These are phyloP conservation scores for Acanthopleura granulata DNA, from an alignment of 2,888 invertebrate species.

Conservation along the genomic window DNA sequence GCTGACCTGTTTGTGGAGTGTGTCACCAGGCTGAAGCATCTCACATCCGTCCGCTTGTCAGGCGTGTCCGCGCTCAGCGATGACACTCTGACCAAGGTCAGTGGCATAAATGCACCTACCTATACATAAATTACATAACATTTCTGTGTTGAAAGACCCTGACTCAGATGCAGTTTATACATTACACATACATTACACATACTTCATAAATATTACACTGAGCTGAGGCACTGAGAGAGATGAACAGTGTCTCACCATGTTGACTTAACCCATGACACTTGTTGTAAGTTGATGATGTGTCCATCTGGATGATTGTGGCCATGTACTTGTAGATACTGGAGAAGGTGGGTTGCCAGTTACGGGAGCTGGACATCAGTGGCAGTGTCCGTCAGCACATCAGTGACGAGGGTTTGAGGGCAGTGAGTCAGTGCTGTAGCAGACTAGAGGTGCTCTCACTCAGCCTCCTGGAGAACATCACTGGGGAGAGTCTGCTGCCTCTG, in stretches of 20 bases:
- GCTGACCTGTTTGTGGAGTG: slow-evolving; percentile 53
- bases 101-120: background rate
- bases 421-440: slow-evolving; percentile 48
- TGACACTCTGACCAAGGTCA: slow-evolving; percentile 50
- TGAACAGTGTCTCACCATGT: no score
- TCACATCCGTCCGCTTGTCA: slow-evolving; percentile 52
- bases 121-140: no score
- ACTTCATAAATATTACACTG: no score
- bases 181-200: no score
- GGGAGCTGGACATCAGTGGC: slow-evolving; percentile 57
- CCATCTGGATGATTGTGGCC: no score
- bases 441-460: slow-evolving; percentile 52
- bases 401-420: slow-evolving; percentile 52
- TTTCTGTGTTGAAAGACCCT: no score
- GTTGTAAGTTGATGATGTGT: no score
- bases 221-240: no score
- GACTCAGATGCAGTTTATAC: no score
- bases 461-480: slow-evolving; percentile 46
- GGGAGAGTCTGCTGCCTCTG: slow-evolving; percentile 47
- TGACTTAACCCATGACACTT: no score
- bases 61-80: slow-evolving; percentile 61
- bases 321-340: slow-evolving; percentile 54
- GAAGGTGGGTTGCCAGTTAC: slow-evolving; percentile 47
- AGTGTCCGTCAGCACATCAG: slow-evolving; percentile 45
- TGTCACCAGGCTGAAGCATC: slow-evolving; percentile 46